Evolutionary conservation across 2,888 invertebrate genomes (phyloP).

Genomic region (Vesta saturnalis): DNA sequence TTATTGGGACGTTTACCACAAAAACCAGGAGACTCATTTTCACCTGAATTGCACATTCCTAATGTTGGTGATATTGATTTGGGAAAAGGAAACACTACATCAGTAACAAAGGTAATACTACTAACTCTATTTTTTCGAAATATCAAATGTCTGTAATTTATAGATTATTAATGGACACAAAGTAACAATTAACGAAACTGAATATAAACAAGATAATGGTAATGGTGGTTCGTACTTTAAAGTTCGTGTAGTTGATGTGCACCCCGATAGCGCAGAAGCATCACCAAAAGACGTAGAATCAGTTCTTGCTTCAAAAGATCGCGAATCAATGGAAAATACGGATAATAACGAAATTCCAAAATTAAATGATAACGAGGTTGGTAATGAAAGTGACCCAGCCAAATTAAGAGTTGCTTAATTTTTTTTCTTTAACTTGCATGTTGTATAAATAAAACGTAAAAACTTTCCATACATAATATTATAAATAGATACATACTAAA

Average conservation of each 20-base stretch:
- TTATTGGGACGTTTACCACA: conserved; percentile 49
- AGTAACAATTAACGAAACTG: conserved; percentile 66
- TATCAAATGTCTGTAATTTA: conserved; percentile 52
- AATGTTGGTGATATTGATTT: conserved; percentile 51
- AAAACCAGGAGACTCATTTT: conserved; percentile 43
- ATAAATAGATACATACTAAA: conserved; percentile 3
- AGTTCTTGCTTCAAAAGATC: conserved; percentile 39
- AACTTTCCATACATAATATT: not conserved
- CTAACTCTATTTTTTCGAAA: too few species aligned
- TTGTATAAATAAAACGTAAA: too few species aligned
- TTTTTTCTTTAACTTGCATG: conserved; percentile 30
- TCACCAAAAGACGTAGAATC: conserved; percentile 32
- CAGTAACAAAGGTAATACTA: conserved; percentile 57
- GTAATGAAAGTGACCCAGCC: conserved; percentile 53
- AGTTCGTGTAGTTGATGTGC: conserved; percentile 63
- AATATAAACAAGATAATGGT: conserved; percentile 60
- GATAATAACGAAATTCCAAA: conserved; percentile 54
- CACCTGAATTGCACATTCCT: conserved; percentile 40
- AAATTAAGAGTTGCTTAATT: conserved; percentile 47
- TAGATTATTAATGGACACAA: conserved; percentile 66
- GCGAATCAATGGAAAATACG: conserved; percentile 52
- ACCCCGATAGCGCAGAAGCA: conserved; percentile 51
- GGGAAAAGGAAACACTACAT: conserved; percentile 59
- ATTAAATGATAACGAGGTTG: conserved; percentile 54
- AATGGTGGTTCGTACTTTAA: conserved; percentile 59